Evolutionary conservation across 1,140 invertebrate species (phyloP), one percentile per base, ranked within the genome.

Genomic region (Eriosoma lanigerum): DNA sequence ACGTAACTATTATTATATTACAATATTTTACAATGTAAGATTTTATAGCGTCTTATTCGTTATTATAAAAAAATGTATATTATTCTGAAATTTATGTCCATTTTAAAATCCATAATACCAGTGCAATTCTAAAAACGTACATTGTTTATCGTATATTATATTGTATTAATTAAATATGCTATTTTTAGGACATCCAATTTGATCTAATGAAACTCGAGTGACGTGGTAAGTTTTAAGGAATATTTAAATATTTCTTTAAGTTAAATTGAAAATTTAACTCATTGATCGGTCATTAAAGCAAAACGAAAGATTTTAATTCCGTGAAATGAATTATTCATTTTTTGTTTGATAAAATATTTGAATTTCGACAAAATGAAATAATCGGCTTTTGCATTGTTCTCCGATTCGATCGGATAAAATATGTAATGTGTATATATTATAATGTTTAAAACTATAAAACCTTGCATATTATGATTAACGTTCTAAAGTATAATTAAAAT

Each of bases 331-430:
- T 68, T 48, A 68, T 68, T 68, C 44, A 68, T 48, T 13, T n/a
- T 68, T 68, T 68, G 44, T 68, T 48, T 68, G 66, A 68, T 48
- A 68, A 68, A 68, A 68, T 68, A 68, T 68, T 68, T 48, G 48
- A 46, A 48, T 68, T 48, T 48, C 21, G 13, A 24, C 4, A 24
- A 44, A 48, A 68, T n/a, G 21, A 48, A 68, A 13, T 68, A 68
- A 68, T 68, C 44, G 66, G 26, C 66, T 48, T 68, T 68, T 9
- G 5, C 66, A 48, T 48, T 48, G 66, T 68, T 68, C 44, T 48
- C 15, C 44, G 15, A 64, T 38, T 13, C 32, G n/a, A 64, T 64
- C 32, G 62, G 19, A 3, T 38, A n/a, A 29, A 64, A 32, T 38
- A 44, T 66, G 15, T 26, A 58, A 3, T 21, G 52, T 56, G 21